Evolutionary conservation across 92 coral and sea anemone species (phyloP), one percentile per base, ranked within the genome.

Genomic region (Pocillopora meandrina): DNA sequence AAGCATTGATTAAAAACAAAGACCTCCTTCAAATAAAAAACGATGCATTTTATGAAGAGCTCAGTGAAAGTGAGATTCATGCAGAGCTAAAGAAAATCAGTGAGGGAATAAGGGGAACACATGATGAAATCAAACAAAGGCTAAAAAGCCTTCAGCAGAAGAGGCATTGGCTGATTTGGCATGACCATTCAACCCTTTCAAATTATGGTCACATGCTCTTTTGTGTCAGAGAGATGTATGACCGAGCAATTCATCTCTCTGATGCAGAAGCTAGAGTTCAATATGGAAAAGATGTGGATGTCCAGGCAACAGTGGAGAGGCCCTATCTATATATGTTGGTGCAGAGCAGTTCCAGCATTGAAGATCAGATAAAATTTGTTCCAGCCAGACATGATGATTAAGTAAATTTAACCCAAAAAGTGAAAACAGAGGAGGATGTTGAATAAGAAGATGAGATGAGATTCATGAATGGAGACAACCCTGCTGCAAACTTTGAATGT

Each of bases 311-410:
- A 34, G 82, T 87, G 26, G 90, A 91, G 70, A 76, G 77, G 66
- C 94, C 94, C 36, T 87, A 91, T 12, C 78, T 85, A 11, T 88
- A 91, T 65, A 91, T 88, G 1, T 26, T 85, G 8, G 93, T 91
- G 4, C 85, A 76, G 49, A 82, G 91, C 56, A 66, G 78, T 66
- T 84, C 87, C n/a, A 90, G 78, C 20, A 77, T 86, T 18, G 92
- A 91, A 31, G 89, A 90, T 74, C 90, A 91, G 68, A 78, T 76
- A 65, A 74, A 61, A 17, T 90, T 83, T 60, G 72, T 88, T 56
- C 87, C 78, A 65, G 77, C 90, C 0, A 74, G 94, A 1, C 90
- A 88, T 19, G 87, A 88, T 70, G 91, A 90, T 35, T 75, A 82
- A 65, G 84, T 80, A 26, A 82, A 59, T 11, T 63, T 82, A 61